Evolutionary conservation across 2,888 invertebrate genomes (phyloP), one percentile per base, ranked within the genome.

Genomic region (Ennomos quercinarius): DNA sequence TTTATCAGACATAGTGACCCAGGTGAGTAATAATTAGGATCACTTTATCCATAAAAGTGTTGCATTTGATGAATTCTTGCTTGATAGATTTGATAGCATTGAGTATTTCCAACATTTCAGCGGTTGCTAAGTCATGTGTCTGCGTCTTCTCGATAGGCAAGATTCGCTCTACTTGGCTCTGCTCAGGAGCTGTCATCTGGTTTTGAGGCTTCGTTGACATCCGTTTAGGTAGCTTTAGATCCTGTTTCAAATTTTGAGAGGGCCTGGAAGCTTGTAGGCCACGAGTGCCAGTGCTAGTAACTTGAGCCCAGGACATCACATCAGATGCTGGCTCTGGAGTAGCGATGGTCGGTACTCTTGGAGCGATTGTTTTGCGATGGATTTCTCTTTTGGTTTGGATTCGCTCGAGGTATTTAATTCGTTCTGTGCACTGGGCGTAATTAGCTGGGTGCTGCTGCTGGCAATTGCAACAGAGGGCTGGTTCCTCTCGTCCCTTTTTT

Each of bases 361-460:
- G 2, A 6, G 13, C 27, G 5, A 17, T 17, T 5, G 37, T n/a
- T 5, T 35, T 36, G 11, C 35, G 45, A 1, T 11, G 2, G n/a
- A 27, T 58, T 39, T 48, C 39, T 2, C 48, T 39, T 12, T 40
- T 48, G 8, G 48, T 40, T 40, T 39, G 39, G 1, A 40, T 41
- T 5, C 57, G 51, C 17, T 57, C 11, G 0, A 57, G 35, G 42
- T 57, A 52, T 41, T 57, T 52, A 5, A 51, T 35, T 1, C 55
- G 41, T 37, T 50, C 50, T 9, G 13, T 47, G 27, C 60, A 60
- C 17, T 60, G 44, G 1, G 41, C 39, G 13, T 50, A 59, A 12
- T 54, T 59, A 35, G 54, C 59, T n/a, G 59, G 59, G 27, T 59
- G 59, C 2, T 48, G 49, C 44, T 49, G n/a, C 10, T 52, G 42